Evolutionary conservation across 2,888 invertebrate species (phyloP), one percentile per base, ranked within the genome.

Genomic region (Nomada flava): DNA sequence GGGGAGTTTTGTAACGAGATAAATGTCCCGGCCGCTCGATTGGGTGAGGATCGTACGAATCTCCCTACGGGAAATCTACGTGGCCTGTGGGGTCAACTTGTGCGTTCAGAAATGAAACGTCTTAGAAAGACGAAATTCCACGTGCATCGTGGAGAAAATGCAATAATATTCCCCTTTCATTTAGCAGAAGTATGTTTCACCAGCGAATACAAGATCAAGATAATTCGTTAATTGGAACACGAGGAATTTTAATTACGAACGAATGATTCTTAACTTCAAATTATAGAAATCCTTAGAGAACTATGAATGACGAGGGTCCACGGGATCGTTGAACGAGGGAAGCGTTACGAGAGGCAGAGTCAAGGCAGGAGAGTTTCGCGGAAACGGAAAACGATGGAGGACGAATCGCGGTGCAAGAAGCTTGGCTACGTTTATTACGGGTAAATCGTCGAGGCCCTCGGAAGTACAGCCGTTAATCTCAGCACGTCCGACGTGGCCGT

Each of bases 401-500:
- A 65, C 63, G 79, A 79, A 81, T 78, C 79, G 62, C 59, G 65
- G 70, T 29, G 73, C 60, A 77, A 82, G 80, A 79, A 86, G 82
- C 84, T 82, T 82, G 76, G 79, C 84, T 86, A 85, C 81, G 84
- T 89, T 86, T 87, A 89, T 85, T 85, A 82, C 83, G 83, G 79
- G 84, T 83, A 87, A 84, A 89, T 89, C 82, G 85, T 84, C 82
- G 84, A 50, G 70, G 53, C 79, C 68, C 79, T 83, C 84, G 87
- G 79, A 89, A 88, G 87, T 87, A 89, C 74, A 84, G 88, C 84
- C 89, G 90, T 90, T 90, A 88, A 90, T 90, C 89, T 89, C 83
- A 59, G 70, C 75, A 68, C 70, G 83, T 84, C 84, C 85, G 89
- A 89, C 87, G 85, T 79, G 78, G 77, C 80, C 87, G 83, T 89